These are phyloP conservation scores for Notothenia coriiceps DNA, from an alignment of 2,113 vertebrate genomes.

Conservation along the genomic window DNA sequence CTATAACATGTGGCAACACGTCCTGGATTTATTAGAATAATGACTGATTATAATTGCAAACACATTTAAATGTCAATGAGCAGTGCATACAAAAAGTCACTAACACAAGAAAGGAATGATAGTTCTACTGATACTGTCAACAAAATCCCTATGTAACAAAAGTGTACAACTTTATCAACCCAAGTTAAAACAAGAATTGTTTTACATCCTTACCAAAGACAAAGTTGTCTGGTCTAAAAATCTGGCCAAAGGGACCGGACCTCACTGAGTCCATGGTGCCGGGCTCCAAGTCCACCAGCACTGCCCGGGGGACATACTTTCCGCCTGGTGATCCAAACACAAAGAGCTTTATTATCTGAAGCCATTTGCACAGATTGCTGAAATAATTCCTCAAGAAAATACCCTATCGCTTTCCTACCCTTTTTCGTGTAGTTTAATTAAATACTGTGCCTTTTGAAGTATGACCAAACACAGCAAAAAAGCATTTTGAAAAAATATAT, in stretches of 20 bases:
- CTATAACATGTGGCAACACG: not conserved
- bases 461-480: not conserved
- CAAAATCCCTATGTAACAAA: not conserved
- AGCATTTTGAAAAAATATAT: not conserved
- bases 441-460: not conserved
- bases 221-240: conserved; percentile 77
- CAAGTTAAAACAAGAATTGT: not conserved
- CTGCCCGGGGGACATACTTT: conserved; percentile 75
- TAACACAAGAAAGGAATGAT: too few species aligned
- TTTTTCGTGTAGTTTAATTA: not conserved
- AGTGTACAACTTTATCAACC: not conserved
- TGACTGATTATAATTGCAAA: not conserved
- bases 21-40: not conserved
- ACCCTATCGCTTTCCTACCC: not conserved
- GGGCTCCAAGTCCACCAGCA: conserved; percentile 75
- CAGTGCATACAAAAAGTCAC: too few species aligned
- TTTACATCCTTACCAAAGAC: conserved; percentile 66
- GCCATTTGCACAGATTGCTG: not conserved
- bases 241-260: conserved; percentile 71
- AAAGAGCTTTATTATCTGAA: not conserved
- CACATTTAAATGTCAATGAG: too few species aligned
- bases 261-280: conserved; percentile 78
- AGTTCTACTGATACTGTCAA: too few species aligned
- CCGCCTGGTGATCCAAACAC: conserved; percentile 49
- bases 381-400: not conserved